Evolutionary conservation across 2,888 invertebrate genomes (phyloP).

Genomic region (Cyclophora albipunctata): DNA sequence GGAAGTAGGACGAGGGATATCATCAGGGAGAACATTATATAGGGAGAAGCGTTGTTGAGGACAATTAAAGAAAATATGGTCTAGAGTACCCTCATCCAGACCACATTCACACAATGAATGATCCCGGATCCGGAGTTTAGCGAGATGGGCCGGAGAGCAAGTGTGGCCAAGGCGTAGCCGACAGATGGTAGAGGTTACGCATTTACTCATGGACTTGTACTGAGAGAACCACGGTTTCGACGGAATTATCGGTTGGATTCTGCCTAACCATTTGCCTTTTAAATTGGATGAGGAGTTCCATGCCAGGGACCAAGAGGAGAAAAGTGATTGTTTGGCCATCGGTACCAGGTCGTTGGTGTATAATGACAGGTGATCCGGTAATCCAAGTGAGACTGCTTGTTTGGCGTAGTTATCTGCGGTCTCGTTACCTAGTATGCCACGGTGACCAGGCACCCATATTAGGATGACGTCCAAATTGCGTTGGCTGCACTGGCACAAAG

Average conservation of each 20-base stretch:
- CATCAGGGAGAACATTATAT: not conserved
- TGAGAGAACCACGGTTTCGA: conserved; percentile 2
- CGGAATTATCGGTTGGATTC: not conserved
- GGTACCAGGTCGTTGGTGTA: not conserved
- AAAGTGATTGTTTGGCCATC: not conserved
- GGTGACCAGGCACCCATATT: not conserved
- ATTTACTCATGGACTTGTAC: not conserved
- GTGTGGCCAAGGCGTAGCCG: conserved; percentile 8
- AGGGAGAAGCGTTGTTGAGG: not conserved
- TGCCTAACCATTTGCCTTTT: not conserved
- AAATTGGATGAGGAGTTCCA: not conserved
- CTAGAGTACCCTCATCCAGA: conserved; percentile 5
- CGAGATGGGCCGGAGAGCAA: conserved; percentile 9
- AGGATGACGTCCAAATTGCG: not conserved
- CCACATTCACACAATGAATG: conserved; percentile 14
- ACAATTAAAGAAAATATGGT: conserved; percentile 2
- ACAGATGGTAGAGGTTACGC: conserved; percentile 3
- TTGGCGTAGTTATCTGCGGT: not conserved
- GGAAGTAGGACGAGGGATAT: conserved; percentile 1
- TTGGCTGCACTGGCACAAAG: not conserved
- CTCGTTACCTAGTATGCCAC: too few species aligned
- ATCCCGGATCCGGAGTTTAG: conserved; percentile 7
- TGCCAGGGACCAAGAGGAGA: not conserved
- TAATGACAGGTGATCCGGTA: not conserved
- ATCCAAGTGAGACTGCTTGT: not conserved